Conservation (phyloP, 2,113 vertebrate genomes). For the Bubalus kerabau region DNA sequence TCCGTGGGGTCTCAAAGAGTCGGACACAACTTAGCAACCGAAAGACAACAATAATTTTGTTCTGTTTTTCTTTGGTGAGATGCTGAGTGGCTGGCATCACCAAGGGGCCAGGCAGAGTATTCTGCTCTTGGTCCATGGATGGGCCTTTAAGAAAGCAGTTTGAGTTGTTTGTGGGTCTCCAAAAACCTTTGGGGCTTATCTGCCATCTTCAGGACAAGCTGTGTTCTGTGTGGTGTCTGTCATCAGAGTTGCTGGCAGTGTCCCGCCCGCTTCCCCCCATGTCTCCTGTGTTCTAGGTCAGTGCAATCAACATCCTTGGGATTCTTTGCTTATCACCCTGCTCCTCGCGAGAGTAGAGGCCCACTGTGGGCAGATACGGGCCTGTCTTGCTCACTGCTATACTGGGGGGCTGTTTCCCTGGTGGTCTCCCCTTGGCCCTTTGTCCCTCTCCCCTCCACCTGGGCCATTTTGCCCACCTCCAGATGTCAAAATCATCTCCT, state of each 20-base stretch:
- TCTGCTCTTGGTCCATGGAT: not conserved
- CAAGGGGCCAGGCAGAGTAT: not conserved
- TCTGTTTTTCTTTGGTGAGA: not conserved
- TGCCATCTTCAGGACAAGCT: not conserved
- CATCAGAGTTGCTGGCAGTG: not conserved
- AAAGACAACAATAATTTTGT: not conserved
- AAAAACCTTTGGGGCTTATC: not conserved
- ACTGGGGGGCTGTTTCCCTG: not conserved
- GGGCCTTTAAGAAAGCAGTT: not conserved
- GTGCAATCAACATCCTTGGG: not conserved
- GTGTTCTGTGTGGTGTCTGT: not conserved
- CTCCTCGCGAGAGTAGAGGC: not conserved
- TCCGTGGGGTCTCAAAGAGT: not conserved
- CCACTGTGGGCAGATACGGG: fast-evolving
- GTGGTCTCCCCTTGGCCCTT: not conserved
- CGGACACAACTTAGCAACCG: not conserved
- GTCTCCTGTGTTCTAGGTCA: not conserved
- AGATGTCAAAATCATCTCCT: not conserved
- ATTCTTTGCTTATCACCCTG: no score
- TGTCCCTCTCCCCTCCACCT: not conserved
- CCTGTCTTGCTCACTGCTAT: not conserved
- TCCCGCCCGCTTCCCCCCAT: fast-evolving
- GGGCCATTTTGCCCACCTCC: not conserved
- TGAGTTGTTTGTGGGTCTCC: not conserved
- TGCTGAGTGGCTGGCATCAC: not conserved